Evolutionary conservation across 2,113 vertebrate species (phyloP).

Genomic region (Porphyrio hochstetteri): DNA sequence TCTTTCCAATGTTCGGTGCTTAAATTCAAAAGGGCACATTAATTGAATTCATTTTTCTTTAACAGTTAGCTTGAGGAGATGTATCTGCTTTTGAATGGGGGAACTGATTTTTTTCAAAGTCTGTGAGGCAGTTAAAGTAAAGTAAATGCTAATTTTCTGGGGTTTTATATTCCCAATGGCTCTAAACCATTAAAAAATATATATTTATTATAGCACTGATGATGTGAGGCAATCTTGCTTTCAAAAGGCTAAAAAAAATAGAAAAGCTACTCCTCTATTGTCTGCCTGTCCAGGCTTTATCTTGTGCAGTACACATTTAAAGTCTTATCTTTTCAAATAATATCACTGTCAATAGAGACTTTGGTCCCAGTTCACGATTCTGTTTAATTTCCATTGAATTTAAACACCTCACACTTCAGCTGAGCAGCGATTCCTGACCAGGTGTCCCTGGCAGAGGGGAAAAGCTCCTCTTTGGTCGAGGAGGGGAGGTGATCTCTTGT

Average conservation of each 20-base stretch:
- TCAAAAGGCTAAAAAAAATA: not conserved
- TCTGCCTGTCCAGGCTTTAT: conserved; percentile 11
- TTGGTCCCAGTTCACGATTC: not conserved
- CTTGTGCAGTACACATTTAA: not conserved
- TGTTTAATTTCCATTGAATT: conserved; percentile 35
- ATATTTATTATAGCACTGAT: not conserved
- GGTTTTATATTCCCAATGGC: not conserved
- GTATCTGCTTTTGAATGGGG: not conserved
- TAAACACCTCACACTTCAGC: not conserved
- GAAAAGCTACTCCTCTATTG: not conserved
- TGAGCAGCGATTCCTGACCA: not conserved
- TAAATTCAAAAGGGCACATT: not conserved
- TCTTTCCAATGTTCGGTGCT: not conserved
- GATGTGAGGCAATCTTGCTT: not conserved
- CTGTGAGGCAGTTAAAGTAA: not conserved
- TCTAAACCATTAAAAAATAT: conserved; percentile 5
- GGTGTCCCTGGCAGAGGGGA: not conserved
- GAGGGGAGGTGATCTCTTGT: accelerated
- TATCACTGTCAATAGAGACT: conserved; percentile 33
- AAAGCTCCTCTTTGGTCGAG: not conserved
- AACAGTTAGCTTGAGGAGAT: not conserved
- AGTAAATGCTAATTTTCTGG: not conserved
- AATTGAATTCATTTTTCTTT: not conserved
- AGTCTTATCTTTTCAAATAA: conserved; percentile 31
- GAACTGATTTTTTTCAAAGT: not conserved